Base-by-base conservation (phyloP, 2,888 invertebrate genomes). In the Drosophila paranaensis region DNA sequence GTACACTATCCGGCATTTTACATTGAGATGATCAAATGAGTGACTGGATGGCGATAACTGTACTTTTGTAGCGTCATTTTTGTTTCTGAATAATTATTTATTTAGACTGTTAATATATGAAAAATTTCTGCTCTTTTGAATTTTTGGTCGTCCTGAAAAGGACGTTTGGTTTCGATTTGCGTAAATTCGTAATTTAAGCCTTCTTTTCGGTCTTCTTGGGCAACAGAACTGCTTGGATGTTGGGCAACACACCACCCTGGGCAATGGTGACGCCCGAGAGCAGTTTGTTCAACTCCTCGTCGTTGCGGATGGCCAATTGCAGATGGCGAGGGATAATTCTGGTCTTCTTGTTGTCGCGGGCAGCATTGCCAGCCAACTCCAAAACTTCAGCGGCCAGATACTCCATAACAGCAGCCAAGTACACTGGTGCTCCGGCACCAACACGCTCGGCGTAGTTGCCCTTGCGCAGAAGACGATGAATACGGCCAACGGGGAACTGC, bases 161-260 rank as follows among this genome's bases (percentile, higher is more conserved):
- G 56, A 56, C 70, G 73, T 35, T 68, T 62, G 62, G 56, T 46
- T 30, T 60, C 14, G 25, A 14, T 42, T 20, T 45, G 16, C 20
- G 16, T 46, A 40, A 45, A 53, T 30, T 46, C 2, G 39, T 16
- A 51, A 53, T 40, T 73, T 68, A 74, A 16, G 60, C 57, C 58
- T 68, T 71, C 60, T 75, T 76, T 33, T 74, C 65, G n/a, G 95
- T 95, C 93, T 96, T 95, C 94, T 96, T 96, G 58, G 96, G 96
- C 70, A 97, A 90, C 2, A 97, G 93, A 16, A 95, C 95, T 4
- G 96, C 94, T 87, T 96, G 95, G 79, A 97, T 97, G 89, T 96
- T 96, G 0, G 97, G 97, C 84, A 97, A 91, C 0, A 97, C 97
- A 83, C 97, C 97, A 70, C 97, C 97, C 92, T 97, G 96, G 0